Base-by-base conservation (phyloP, 2,888 invertebrate genomes). In the Notodonta ziczac region DNA sequence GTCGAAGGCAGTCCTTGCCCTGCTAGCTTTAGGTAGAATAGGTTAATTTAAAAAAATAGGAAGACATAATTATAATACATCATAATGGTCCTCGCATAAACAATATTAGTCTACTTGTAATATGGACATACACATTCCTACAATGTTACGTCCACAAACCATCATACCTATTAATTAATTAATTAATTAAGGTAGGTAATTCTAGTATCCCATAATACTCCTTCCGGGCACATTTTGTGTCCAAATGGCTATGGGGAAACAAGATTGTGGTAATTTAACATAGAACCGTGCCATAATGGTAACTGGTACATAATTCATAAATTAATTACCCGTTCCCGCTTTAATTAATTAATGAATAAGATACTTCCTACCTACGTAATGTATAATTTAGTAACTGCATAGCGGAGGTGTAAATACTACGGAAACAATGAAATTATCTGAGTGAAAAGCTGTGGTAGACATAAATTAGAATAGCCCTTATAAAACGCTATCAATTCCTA, bases 131-230 rank as follows among this genome's bases (percentile, higher is more conserved):
- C 2, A 24, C 12, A 12, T 13, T 5, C 13, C 13, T 12, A 4
- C 5, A 12, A 44, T 4, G 44, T 10, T 12, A 44, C 44, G 44
- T 12, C 5, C 50, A 14, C 61, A 73, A 70, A 68, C 67, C 66
- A 73, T 68, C 65, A 74, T 76, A 81, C 75, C 82, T 82, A 84
- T 85, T 85, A 84, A 84, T 87, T 82, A 86, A 69, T 78, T 78
- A 75, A 80, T 78, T 81, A 83, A 85, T 78, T 82, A 80, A 24
- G 24, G 24, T 80, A 82, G 14, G 77, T 80, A 80, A 73, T 76
- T 78, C 84, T 82, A 85, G 86, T 83, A 24, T 24, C 24, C 24
- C 24, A 24, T 24, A 24, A 24, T 83, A 83, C 82, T 85, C 83
- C 85, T 79, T 70, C 72, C 70, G 80, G 82, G 77, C 77, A 75